Base-by-base conservation (phyloP, 1,140 invertebrate genomes). In the Sitodiplosis mosellana region DNA sequence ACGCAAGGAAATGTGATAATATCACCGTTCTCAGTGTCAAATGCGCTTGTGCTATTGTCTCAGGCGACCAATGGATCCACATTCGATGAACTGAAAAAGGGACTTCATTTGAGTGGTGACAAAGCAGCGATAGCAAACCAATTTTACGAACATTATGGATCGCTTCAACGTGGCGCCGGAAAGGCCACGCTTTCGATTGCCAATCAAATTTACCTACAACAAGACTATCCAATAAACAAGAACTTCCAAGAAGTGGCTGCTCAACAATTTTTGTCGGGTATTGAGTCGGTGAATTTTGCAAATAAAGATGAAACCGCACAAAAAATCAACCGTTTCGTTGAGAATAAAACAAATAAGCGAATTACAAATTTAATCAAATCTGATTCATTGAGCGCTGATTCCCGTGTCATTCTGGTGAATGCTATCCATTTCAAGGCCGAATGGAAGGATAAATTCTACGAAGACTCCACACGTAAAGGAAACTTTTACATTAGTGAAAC, bases 341-440 rank as follows among this genome's bases (percentile, higher is more conserved):
- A 77, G 56, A 55, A 69, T 14, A 71, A 80, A 59, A 90, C 86
- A 0, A 72, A 79, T 50, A 64, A 79, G 42, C 78, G 76, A 61
- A 84, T 88, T 48, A 74, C 73, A 51, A 64, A 84, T 58, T 61
- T 87, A 11, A 64, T 88, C 33, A 54, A 67, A 21, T 48, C 63
- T 54, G 74, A 68, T 55, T 64, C 63, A 52, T 64, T 83, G 3
- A 54, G 71, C 48, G 52, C 59, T n/a, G 54, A 68, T 22, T 77
- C 75, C 52, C 71, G 65, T 48, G 49, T 88, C 19, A 71, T 91
- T 7, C 64, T 91, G 1, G 65, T 87, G 1, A 91, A 90, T 66
- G 85, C 85, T 7, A 70, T 91, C 37, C 87, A 89, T 59, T 92
- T 91, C 63, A 88, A 87, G 69, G 83, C 66, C 17, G 51, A 48